phyloP scores from a whole-genome alignment of 1,140 invertebrate species.

The Bombus difficillimus region DNA sequence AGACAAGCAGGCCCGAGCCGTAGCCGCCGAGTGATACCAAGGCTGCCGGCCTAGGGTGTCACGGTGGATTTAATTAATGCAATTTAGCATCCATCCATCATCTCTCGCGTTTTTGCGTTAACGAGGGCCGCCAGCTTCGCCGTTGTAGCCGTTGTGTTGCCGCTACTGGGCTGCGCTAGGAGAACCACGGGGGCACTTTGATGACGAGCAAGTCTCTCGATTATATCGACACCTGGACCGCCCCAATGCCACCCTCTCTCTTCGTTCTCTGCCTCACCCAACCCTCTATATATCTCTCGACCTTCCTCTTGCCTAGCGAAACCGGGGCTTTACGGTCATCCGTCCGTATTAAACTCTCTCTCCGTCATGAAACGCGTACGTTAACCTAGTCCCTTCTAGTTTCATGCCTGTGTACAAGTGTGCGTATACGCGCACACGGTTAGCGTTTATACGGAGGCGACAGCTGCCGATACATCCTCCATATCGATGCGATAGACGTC shows the following conservation, averaged over 20 bases:
- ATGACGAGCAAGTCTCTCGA: slow-evolving; percentile 74
- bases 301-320: slow-evolving; percentile 37
- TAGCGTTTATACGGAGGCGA: slow-evolving; percentile 15
- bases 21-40: slow-evolving; percentile 72
- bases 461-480: slow-evolving; percentile 62
- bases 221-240: slow-evolving; percentile 76
- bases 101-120: slow-evolving; percentile 82
- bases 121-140: slow-evolving; percentile 71
- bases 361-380: slow-evolving; percentile 40
- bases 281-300: neutral
- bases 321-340: slow-evolving; percentile 63
- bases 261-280: slow-evolving; percentile 29
- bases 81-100: slow-evolving; percentile 83
- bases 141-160: slow-evolving; percentile 31
- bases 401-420: neutral
- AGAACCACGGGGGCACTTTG: slow-evolving; percentile 76
- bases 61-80: slow-evolving; percentile 83
- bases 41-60: slow-evolving; percentile 72
- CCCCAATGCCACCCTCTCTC: slow-evolving; percentile 37
- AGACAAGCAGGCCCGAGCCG: slow-evolving; percentile 57
- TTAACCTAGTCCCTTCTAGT: slow-evolving; percentile 29
- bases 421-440: neutral
- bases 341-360: slow-evolving; percentile 62
- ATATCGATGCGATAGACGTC: slow-evolving; percentile 56
- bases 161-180: slow-evolving; percentile 45